These are phyloP conservation scores for Idaea biselata DNA, from an alignment of 2,888 invertebrate species.

Conservation along the genomic window DNA sequence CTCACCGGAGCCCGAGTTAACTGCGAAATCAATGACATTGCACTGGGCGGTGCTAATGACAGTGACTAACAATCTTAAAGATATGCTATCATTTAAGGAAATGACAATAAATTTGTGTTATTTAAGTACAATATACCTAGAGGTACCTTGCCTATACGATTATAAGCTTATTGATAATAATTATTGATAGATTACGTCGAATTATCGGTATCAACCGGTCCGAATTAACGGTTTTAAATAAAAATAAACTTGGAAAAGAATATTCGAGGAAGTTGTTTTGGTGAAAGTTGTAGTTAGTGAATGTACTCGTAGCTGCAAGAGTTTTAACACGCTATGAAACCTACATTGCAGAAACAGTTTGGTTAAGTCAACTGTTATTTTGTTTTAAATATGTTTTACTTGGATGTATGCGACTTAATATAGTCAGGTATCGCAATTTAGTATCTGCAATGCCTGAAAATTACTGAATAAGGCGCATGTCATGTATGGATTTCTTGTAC, in stretches of 20 bases:
- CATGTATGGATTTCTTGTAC: too few relatives aligned
- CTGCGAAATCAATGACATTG: constrained; percentile 34
- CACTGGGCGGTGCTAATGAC: constrained; percentile 37
- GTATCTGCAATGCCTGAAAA: too few relatives aligned
- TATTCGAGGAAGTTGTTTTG: not conserved
- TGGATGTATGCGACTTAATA: too few relatives aligned
- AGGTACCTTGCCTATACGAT: not conserved
- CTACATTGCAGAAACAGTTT: too few relatives aligned
- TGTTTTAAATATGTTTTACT: too few relatives aligned
- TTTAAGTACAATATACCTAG: constrained; percentile 2
- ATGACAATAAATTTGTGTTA: constrained; percentile 7
- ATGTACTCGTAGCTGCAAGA: not conserved
- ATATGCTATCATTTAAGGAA: constrained; percentile 18
- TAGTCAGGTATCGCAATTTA: too few relatives aligned
- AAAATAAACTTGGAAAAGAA: not conserved
- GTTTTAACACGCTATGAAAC: too few relatives aligned
- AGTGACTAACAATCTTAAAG: constrained; percentile 31
- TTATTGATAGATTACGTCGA: not conserved
- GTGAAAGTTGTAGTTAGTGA: not conserved
- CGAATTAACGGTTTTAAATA: not conserved
- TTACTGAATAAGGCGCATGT: too few relatives aligned
- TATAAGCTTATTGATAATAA: not conserved
- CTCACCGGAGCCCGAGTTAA: constrained; percentile 5
- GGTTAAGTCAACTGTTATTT: too few relatives aligned
- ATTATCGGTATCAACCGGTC: not conserved